Evolutionary conservation across 2,797 vertebrate species (phyloP), one percentile per base, ranked within the genome.

Genomic region (Pogoniulus pusillus): DNA sequence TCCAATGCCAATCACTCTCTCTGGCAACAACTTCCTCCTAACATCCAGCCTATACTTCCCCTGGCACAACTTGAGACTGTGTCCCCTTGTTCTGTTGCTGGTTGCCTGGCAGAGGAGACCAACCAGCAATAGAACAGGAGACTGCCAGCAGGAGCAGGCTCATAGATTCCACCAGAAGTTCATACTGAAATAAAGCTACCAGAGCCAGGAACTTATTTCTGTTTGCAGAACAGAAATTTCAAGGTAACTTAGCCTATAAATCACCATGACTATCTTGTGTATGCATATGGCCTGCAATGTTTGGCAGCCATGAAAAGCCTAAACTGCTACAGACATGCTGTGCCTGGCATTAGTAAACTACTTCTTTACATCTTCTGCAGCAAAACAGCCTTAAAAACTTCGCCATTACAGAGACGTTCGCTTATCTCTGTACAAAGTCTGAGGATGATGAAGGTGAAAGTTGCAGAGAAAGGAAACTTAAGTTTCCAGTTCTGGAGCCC

Each of bases 261-360:
- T 87, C 87, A 85, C 94, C 73, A 29, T 90, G 90, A 91, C 88
- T 90, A 89, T 95, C 92, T 90, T 89, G 80, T 82, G 94, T 88
- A 92, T 81, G 69, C 82, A 82, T 74, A 82, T 49, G 35, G 72
- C 82, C 80, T 24, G 17, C 30, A 51, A 30, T 6, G 59, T 43
- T 80, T 63, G 90, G 89, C 78, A 85, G 69, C 27, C 24, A 27
- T 77, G 3, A 49, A 87, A 80, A 73, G 16, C 23, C 34, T 57
- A 8, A 89, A 68, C 27, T 2, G 7, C 37, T 59, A 65, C 63
- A 32, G 72, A 73, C 5, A 15, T 73, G 87, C 66, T 69, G 47
- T 55, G 63, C 35, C 73, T 82, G 32, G 41, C 22, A 37, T 45
- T 55, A 47, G 57, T 27, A n/a, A 95, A 73, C 27, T 69, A n/a